Percentiles rank a stretch among this genome's conserved stretches.
Evolutionary conservation across 1,140 invertebrate species (phyloP).

Genomic region (Mercenaria mercenaria): DNA sequence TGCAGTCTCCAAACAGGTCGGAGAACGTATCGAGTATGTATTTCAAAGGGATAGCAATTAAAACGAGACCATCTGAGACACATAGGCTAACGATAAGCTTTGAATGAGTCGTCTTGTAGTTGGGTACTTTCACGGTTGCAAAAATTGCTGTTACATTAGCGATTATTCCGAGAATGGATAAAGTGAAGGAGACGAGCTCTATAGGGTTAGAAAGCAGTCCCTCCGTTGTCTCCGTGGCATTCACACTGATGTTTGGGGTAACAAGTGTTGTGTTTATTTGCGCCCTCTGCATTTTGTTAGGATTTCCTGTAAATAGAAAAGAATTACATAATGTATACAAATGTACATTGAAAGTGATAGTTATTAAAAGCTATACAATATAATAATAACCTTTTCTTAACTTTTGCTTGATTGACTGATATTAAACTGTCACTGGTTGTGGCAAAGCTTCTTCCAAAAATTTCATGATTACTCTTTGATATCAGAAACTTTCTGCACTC

Average conservation of each 20-base stretch:
- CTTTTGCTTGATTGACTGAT: too few species aligned
- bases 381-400: too few species aligned
- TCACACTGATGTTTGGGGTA: not conserved
- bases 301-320: not conserved
- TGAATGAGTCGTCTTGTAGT: conserved; percentile 67
- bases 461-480: too few species aligned
- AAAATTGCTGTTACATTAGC: conserved; percentile 71
- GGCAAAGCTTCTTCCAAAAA: too few species aligned
- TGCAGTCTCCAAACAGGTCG: conserved; percentile 21
- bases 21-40: not conserved
- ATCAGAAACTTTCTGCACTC: too few species aligned
- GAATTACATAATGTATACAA: too few species aligned
- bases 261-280: not conserved
- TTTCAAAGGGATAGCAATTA: conserved; percentile 58
- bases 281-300: not conserved
- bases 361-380: too few species aligned
- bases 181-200: conserved; percentile 24
- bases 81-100: conserved; percentile 78
- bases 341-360: too few species aligned
- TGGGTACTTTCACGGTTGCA: conserved; percentile 69
- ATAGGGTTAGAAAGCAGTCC: not conserved
- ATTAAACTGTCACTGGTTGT: too few species aligned
- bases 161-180: conserved; percentile 67
- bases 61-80: conserved; percentile 75
- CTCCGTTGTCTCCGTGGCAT: not conserved